These are phyloP conservation scores for Agelastica alni DNA, from an alignment of 2,888 invertebrate genomes.

Conservation along the genomic window DNA sequence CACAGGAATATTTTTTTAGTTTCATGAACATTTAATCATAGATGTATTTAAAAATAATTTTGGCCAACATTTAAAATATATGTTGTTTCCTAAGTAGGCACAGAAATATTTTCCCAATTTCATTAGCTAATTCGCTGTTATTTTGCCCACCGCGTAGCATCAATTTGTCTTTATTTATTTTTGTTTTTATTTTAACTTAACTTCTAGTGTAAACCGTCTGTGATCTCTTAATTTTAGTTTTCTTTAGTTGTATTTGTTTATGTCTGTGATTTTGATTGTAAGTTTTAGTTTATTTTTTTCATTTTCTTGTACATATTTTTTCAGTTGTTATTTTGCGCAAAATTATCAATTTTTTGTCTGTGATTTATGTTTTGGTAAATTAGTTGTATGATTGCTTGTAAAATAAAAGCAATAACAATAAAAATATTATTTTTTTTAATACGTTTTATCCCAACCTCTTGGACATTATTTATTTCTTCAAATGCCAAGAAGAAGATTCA, in stretches of 20 bases:
- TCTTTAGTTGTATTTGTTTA: not conserved
- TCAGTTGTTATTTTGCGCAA: constrained; percentile 16
- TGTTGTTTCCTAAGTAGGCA: no score
- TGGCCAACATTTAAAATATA: no score
- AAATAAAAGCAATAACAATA: constrained; percentile 16
- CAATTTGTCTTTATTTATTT: not conserved
- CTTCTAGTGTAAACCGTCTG: not conserved
- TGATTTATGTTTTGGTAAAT: constrained; percentile 21
- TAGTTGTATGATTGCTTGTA: constrained; percentile 24
- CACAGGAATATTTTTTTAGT: no score
- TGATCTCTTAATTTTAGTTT: not conserved
- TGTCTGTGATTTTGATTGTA: constrained; percentile 1
- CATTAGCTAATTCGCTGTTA: not conserved
- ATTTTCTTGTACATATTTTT: constrained; percentile 1
- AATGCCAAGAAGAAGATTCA: no score
- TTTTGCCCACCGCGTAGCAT: no score
- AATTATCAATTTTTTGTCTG: constrained; percentile 19
- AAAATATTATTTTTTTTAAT: not conserved
- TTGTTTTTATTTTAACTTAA: not conserved
- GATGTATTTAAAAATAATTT: no score
- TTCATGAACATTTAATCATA: no score
- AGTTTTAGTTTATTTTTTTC: not conserved
- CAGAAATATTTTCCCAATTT: not conserved
- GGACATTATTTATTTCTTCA: no score
- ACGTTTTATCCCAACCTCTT: no score